Evolutionary conservation across 1,140 invertebrate genomes (phyloP).

Genomic region (Condylostylus longicornis): DNA sequence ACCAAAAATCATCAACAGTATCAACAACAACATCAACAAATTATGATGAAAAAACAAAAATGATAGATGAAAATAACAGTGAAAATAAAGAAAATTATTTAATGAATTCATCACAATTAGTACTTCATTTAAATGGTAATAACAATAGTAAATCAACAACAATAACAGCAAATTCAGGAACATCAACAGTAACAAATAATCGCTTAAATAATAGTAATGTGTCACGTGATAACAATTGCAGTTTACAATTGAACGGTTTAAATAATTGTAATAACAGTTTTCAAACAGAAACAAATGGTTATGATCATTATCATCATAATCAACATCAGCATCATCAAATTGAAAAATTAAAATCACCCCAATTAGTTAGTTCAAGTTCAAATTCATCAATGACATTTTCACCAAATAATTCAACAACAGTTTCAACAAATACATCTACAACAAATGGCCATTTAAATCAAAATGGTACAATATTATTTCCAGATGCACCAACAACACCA

Average conservation of each 20-base stretch:
- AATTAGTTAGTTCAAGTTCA: too few species aligned
- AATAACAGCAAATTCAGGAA: slow-evolving; percentile 6
- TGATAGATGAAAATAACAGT: too few species aligned
- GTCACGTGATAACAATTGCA: too few species aligned
- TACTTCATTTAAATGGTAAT: too few species aligned
- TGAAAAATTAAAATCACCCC: neutral
- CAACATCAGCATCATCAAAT: slow-evolving; percentile 1
- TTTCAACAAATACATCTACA: slow-evolving; percentile 2
- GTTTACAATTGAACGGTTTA: too few species aligned
- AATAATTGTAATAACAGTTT: too few species aligned
- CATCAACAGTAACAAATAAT: slow-evolving; percentile 5
- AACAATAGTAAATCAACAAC: too few species aligned
- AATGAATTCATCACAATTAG: neutral
- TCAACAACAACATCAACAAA: too few species aligned
- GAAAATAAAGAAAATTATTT: neutral
- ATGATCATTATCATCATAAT: neutral
- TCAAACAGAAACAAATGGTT: slow-evolving; percentile 4
- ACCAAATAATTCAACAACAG: slow-evolving; percentile 1
- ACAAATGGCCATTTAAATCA: slow-evolving; percentile 1
- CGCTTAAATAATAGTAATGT: too few species aligned
- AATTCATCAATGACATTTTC: neutral
- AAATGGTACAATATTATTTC: slow-evolving; percentile 27
- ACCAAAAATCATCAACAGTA: too few species aligned
- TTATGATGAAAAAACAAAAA: too few species aligned
- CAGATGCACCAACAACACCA: slow-evolving; percentile 43